Percentiles rank a stretch among this genome's conserved stretches.
Evolutionary conservation across 2,888 invertebrate genomes (phyloP).

Genomic region (Abrostola tripartita): DNA sequence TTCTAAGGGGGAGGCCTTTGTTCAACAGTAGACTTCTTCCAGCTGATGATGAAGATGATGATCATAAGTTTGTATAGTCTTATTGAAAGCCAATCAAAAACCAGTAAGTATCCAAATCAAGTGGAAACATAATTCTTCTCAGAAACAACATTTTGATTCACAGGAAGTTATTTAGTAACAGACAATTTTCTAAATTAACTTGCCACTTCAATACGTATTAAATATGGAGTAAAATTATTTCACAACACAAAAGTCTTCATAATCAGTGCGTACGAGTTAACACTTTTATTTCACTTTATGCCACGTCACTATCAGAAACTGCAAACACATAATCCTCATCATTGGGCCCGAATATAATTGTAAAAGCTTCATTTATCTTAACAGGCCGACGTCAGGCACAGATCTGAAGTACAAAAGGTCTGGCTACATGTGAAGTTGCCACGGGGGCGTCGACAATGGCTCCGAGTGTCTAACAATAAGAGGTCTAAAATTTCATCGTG

Average conservation of each 20-base stretch:
- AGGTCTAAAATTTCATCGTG: constrained; percentile 70
- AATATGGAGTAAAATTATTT: too few relatives aligned
- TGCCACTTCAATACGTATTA: too few relatives aligned
- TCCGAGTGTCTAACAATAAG: constrained; percentile 65
- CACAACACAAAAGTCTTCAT: constrained; percentile 23
- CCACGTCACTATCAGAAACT: constrained; percentile 38
- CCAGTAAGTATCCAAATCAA: too few relatives aligned
- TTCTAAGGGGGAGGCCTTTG: too few relatives aligned
- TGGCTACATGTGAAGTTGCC: constrained; percentile 75
- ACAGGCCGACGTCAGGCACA: constrained; percentile 75
- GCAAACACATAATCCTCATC: constrained; percentile 36
- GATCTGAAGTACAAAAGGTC: constrained; percentile 73
- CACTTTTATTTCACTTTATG: background rate
- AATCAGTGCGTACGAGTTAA: background rate
- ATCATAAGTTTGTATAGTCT: too few relatives aligned
- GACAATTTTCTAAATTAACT: too few relatives aligned
- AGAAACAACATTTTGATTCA: constrained; percentile 23
- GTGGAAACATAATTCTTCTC: constrained; percentile 10
- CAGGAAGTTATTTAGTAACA: too few relatives aligned
- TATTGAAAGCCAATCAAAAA: too few relatives aligned
- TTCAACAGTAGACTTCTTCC: too few relatives aligned
- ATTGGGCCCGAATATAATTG: constrained; percentile 77
- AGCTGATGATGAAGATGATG: too few relatives aligned
- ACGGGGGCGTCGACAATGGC: constrained; percentile 71
- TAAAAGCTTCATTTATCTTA: constrained; percentile 80